Conservation (phyloP, 2,888 invertebrate species). For the Nemoura dubitans region DNA sequence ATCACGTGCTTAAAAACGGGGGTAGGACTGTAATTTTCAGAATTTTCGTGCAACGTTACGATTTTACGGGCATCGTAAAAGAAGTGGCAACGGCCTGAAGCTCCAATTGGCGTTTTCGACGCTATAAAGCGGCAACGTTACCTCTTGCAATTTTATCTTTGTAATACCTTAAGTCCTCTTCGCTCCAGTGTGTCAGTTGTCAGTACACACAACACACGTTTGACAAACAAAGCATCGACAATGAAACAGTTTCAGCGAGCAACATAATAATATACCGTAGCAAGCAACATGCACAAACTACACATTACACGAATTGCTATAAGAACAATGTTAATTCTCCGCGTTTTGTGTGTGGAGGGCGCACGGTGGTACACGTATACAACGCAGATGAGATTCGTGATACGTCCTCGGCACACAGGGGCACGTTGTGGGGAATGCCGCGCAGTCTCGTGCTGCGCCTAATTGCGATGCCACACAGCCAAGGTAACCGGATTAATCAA, state of each 20-base stretch:
- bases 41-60: neutral
- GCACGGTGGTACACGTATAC: neutral
- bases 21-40: neutral
- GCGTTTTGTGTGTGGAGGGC: neutral
- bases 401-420: neutral
- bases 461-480: conserved; percentile 28
- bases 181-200: neutral
- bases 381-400: neutral
- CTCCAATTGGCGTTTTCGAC: neutral
- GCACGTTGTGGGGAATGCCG: neutral
- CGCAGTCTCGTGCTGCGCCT: neutral
- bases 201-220: no score
- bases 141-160: neutral
- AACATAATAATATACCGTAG: neutral
- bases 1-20: no score
- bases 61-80: neutral
- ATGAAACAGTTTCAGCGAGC: neutral
- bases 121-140: neutral
- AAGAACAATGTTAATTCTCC: neutral
- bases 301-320: neutral
- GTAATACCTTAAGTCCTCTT: neutral
- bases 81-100: neutral
- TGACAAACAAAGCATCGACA: neutral
- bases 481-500: conserved; percentile 39
- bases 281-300: neutral